Conservation (phyloP, 2,888 invertebrate genomes). For the Macrophya annulata region DNA sequence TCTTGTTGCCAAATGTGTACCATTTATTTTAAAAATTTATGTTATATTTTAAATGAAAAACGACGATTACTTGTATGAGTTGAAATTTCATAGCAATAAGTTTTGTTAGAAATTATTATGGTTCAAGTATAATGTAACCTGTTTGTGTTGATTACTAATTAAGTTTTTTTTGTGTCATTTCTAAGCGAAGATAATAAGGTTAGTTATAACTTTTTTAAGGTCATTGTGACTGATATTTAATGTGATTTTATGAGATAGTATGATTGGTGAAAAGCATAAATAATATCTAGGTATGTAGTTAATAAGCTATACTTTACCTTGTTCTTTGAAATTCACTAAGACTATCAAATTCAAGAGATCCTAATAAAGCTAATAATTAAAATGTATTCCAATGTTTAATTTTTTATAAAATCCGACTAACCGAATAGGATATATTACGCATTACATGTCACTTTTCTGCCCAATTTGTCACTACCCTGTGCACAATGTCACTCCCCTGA, state of each 20-base stretch:
- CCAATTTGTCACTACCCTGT: neutral
- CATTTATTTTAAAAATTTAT: neutral
- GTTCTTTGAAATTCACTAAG: neutral
- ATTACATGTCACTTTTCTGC: constrained; percentile 7
- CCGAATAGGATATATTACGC: neutral
- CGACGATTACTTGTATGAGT: neutral
- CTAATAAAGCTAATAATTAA: constrained; percentile 12
- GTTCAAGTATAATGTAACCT: neutral
- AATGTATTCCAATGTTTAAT: constrained; percentile 13
- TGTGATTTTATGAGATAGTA: no score
- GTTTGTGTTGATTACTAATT: constrained; percentile 4
- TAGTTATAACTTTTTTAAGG: neutral
- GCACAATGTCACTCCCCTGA: constrained; percentile 3
- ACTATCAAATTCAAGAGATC: neutral
- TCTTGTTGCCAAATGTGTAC: constrained; percentile 22
- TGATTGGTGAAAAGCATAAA: no score
- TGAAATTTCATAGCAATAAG: neutral
- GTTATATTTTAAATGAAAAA: constrained; percentile 2
- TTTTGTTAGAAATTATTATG: neutral
- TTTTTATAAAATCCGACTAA: neutral
- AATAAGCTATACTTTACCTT: no score
- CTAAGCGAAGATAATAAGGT: neutral
- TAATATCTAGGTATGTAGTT: no score
- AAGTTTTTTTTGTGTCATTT: neutral
- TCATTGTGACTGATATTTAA: no score